Evolutionary conservation across 2,113 vertebrate genomes (phyloP), one percentile per base, ranked within the genome.

Genomic region (Peucedramus taeniatus): DNA sequence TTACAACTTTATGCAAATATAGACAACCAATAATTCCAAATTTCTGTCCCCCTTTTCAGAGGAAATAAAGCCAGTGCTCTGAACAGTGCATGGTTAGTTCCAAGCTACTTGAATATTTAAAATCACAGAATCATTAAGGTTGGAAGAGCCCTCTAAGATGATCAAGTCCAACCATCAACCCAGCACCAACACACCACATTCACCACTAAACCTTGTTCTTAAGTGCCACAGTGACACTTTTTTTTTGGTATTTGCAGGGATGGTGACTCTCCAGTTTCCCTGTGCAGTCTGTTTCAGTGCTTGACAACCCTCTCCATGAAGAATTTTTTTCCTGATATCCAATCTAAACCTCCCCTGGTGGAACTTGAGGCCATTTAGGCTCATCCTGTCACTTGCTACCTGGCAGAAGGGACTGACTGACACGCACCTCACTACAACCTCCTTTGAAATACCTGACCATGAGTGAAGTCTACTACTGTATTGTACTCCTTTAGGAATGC

Each of bases 181-280:
- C 56, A 79, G 20, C 19, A 70, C 4, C 28, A 45, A 4, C 33
- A 4, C 33, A 33, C 39, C 22, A 53, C 15, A 6, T 23, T 69
- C 27, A 10, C 12, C 54, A n/a, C 12, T 27, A 13, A 33, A 24
- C 28, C 54, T 53, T 11, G 39, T 14, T 64, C 47, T 47, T n/a
- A 20, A 20, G 40, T 47, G n/a, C 9, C 64, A n/a, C 30, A n/a
- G 35, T 0, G 2, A 26, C 7, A 30, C 6, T 3, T 6, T 40
- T 6, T 6, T 13, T 23, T 37, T 13, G 26, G 21, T 14, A 31
- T 54, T 56, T 71, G 30, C 57, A 64, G 21, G 12, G 35, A 23
- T 19, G 31, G 49, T 5, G 14, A 35, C 17, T 18, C 26, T 49
- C 10, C 66, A 47, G 50, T 24, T 35, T 26, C 49, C 21, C 57